phyloP scores from a whole-genome alignment of 2,797 vertebrate genomes.

The Chloroceryle inda region DNA sequence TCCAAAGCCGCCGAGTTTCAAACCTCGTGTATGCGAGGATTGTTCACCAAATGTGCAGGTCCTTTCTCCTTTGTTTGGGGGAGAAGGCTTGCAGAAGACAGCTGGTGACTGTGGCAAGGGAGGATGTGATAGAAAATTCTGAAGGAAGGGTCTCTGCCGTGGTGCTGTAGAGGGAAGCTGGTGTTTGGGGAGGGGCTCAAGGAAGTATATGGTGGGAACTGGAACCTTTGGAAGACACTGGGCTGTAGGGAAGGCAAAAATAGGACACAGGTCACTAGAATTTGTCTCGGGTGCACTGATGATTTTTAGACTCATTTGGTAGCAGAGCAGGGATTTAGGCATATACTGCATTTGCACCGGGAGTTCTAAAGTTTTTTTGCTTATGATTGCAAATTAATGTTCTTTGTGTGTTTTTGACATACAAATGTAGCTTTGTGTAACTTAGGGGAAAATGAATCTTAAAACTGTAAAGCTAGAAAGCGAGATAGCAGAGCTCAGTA shows the following conservation, averaged over 20 bases:
- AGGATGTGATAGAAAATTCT: not conserved
- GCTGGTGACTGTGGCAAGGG: not conserved
- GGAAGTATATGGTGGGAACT: not conserved
- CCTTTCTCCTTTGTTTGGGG: not conserved
- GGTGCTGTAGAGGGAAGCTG: not conserved
- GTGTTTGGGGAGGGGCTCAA: not conserved
- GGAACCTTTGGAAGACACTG: not conserved
- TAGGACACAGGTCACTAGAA: rapidly evolving
- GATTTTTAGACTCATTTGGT: not conserved
- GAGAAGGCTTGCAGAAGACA: not conserved
- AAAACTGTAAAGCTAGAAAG: not conserved
- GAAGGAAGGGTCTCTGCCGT: not conserved
- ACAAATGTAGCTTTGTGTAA: not conserved
- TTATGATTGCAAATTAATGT: not conserved
- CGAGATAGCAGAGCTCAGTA: not conserved
- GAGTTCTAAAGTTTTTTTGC: not conserved
- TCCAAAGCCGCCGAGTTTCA: not conserved
- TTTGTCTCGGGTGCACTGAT: not conserved
- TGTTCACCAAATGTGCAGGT: not conserved
- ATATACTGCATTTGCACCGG: not conserved
- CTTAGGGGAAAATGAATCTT: not conserved
- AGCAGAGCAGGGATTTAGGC: not conserved
- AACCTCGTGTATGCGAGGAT: not conserved
- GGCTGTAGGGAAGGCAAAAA: not conserved
- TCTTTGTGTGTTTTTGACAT: not conserved